phyloP scores from a whole-genome alignment of 23 tunicate species.

The Halocynthia roretzi region DNA sequence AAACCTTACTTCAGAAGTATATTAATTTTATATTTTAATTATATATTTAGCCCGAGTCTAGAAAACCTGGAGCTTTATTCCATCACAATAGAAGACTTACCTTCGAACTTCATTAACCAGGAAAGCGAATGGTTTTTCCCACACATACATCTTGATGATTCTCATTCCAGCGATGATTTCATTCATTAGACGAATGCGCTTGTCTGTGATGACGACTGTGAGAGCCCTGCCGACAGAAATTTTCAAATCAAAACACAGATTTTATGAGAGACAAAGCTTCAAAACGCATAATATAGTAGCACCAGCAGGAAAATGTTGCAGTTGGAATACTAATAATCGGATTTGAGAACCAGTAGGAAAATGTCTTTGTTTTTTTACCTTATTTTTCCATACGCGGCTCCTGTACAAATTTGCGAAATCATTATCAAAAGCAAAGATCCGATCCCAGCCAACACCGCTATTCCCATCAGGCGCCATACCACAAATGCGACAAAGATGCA shows the following conservation, averaged over 20 bases:
- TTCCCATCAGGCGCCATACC: slow-evolving; percentile 35
- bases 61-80: not conserved
- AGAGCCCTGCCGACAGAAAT: not conserved
- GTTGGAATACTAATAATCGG: too few relatives aligned
- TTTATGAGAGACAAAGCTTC: too few relatives aligned
- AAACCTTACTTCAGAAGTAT: too few relatives aligned
- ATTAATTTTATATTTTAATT: too few relatives aligned
- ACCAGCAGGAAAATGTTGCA: too few relatives aligned
- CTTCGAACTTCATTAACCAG: slow-evolving; percentile 19
- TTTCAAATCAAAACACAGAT: too few relatives aligned
- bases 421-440: slow-evolving; percentile 23
- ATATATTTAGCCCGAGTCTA: too few relatives aligned
- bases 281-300: too few relatives aligned
- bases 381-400: slow-evolving; percentile 42
- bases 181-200: slow-evolving; percentile 35
- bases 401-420: slow-evolving; percentile 35
- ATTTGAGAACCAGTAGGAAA: too few relatives aligned
- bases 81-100: not conserved
- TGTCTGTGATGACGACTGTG: slow-evolving; percentile 28
- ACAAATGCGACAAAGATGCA: slow-evolving; percentile 23
- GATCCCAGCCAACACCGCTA: slow-evolving; percentile 28
- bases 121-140: slow-evolving; percentile 38
- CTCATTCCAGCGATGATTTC: slow-evolving; percentile 53
- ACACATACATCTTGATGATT: slow-evolving; percentile 42
- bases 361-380: slow-evolving; percentile 4